phyloP scores from a whole-genome alignment of 2,888 invertebrate genomes.

The Idaea dimidiata region DNA sequence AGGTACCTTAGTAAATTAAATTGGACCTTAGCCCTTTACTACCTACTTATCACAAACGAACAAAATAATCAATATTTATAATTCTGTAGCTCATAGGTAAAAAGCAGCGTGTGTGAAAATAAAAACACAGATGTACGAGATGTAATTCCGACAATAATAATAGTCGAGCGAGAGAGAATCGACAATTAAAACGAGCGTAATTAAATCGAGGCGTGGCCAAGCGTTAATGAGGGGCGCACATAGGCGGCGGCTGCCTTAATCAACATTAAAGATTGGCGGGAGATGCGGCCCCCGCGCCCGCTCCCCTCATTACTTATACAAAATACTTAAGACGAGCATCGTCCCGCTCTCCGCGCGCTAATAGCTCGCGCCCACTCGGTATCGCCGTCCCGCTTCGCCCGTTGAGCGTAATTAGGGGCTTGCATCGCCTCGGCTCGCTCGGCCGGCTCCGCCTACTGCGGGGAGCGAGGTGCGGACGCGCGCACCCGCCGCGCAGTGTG shows the following conservation, averaged over 20 bases:
- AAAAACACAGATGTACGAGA: neutral
- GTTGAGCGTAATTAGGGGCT: constrained; percentile 77
- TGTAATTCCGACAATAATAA: constrained; percentile 55
- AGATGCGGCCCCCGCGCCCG: constrained; percentile 77
- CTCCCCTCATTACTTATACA: constrained; percentile 81
- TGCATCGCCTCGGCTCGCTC: constrained; percentile 76
- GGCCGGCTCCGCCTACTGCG: constrained; percentile 48
- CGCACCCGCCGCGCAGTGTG: constrained; percentile 72
- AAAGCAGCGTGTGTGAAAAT: neutral
- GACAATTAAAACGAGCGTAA: constrained; percentile 71
- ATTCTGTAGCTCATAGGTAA: neutral
- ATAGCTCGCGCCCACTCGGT: constrained; percentile 82
- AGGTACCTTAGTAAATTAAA: too few species aligned
- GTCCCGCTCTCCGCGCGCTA: constrained; percentile 84
- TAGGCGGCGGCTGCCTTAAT: constrained; percentile 78
- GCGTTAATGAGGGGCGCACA: constrained; percentile 77
- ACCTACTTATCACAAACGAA: neutral
- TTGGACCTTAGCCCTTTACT: too few species aligned
- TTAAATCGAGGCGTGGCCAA: constrained; percentile 77
- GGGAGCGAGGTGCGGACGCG: constrained; percentile 51
- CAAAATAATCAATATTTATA: neutral
- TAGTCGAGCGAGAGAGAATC: constrained; percentile 40
- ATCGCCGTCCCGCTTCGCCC: constrained; percentile 76
- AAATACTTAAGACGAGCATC: constrained; percentile 81
- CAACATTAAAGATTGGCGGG: constrained; percentile 82